Conservation (phyloP, 2,797 vertebrate species). For the Hipposideros larvatus region DNA sequence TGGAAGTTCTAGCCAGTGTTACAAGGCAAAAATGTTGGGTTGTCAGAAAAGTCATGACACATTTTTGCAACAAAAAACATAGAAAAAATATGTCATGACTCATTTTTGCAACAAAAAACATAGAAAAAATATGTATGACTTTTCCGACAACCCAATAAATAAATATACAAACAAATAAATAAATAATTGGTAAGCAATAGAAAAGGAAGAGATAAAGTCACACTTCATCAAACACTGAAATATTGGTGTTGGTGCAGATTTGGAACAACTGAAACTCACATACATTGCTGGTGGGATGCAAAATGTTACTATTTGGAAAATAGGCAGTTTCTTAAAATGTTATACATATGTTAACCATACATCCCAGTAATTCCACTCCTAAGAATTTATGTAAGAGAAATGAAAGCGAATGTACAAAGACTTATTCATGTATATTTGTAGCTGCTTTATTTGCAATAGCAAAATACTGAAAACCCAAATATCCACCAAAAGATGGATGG, state of each 20-base stretch:
- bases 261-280: background rate
- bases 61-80: no score
- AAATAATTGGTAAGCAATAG: background rate
- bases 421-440: background rate
- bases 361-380: background rate
- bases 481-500: background rate
- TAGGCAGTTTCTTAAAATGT: background rate
- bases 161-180: background rate
- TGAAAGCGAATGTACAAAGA: background rate
- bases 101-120: no score
- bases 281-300: background rate
- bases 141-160: no score
- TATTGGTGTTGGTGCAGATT: background rate
- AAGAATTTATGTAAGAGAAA: background rate
- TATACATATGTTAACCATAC: background rate
- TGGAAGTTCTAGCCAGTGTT: background rate
- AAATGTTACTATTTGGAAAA: background rate
- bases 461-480: background rate
- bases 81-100: no score
- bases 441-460: background rate
- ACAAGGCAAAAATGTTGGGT: background rate
- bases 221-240: constrained; percentile 17
- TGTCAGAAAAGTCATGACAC: no score
- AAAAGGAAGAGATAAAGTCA: background rate
- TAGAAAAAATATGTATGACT: no score